Base-by-base conservation (phyloP, 2,797 vertebrate genomes). In the Neosilurus mollespiculum region DNA sequence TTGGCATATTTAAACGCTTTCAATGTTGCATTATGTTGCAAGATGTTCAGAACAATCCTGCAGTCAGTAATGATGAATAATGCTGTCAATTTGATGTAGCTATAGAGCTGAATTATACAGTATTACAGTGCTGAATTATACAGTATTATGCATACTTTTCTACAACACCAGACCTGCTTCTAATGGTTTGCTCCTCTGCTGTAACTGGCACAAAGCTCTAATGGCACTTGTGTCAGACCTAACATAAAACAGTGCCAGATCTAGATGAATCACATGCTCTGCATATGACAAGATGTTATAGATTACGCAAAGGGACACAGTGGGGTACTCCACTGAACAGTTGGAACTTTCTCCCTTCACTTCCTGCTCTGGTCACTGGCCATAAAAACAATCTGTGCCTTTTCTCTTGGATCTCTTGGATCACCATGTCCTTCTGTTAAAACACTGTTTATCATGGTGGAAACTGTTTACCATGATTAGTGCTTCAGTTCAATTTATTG, bases 311-410 rank as follows among this genome's bases (percentile, higher is more conserved):
- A 65, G 59, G 81, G 61, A 61, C 84, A 64, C 87, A 81, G 83
- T 83, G 83, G 87, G 83, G 24, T 49, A 43, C 79, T 85, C 71
- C 54, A 73, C 54, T 43, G 75, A 82, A 84, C 88, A 85, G 83
- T 87, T 84, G 83, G 86, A 84, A 80, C 34, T 67, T 84, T 85
- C 75, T 86, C 82, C 59, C 16, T 76, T 77, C 81, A 58, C 77
- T 82, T 88, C 86, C 83, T 87, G 86, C 75, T 84, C 86, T 88
- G 88, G 85, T 86, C 80, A 11, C 66, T 56, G 72, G 81, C 88
- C 88, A 89, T 86, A 81, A 78, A 59, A 81, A 69, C 88, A 89
- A 89, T 87, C 88, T 88, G 88, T 88, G 83, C 83, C 81, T 77
- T 81, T 56, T 62, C 84, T 65, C 59, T n/a, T n/a, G n/a, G n/a